Conservation (phyloP, 2,113 vertebrate species). For the Aptenodytes forsteri region DNA sequence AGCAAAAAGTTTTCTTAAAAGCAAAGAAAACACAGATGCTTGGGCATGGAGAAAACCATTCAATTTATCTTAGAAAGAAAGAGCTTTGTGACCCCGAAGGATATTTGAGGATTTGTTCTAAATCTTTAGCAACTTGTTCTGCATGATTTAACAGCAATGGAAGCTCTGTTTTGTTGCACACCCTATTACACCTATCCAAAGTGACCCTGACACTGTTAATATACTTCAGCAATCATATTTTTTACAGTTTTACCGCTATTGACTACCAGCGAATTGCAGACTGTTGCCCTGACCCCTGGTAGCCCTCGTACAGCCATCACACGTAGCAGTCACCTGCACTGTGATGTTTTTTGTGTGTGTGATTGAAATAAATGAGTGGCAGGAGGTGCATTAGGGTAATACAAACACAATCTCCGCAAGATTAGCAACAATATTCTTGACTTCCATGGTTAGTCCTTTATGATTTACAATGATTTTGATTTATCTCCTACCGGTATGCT, state of each 20-base stretch:
- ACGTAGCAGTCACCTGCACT: slow-evolving; percentile 43
- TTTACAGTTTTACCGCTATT: not conserved
- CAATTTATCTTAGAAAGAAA: slow-evolving; percentile 45
- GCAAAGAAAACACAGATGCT: slow-evolving; percentile 27
- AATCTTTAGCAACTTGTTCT: slow-evolving; percentile 52
- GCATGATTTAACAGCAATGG: slow-evolving; percentile 35
- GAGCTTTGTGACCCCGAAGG: slow-evolving; percentile 43
- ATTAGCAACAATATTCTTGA: slow-evolving; percentile 22
- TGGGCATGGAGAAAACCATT: not conserved
- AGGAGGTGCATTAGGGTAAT: slow-evolving; percentile 47
- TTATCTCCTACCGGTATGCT: not conserved
- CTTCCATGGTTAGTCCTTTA: not conserved
- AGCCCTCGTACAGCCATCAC: not conserved
- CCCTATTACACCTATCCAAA: slow-evolving; percentile 34
- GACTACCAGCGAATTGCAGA: not conserved
- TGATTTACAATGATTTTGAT: not conserved
- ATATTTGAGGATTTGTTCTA: slow-evolving; percentile 41
- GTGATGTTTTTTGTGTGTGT: slow-evolving; percentile 17
- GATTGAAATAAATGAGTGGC: slow-evolving; percentile 59
- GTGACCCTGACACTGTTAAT: slow-evolving; percentile 37
- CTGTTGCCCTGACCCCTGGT: not conserved
- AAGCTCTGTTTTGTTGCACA: slow-evolving; percentile 21
- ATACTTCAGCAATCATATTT: slow-evolving; percentile 10
- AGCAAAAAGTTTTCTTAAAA: slow-evolving; percentile 26
- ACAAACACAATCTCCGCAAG: slow-evolving; percentile 6